Conservation (phyloP, 2,888 invertebrate species). For the Carcina quercana region DNA sequence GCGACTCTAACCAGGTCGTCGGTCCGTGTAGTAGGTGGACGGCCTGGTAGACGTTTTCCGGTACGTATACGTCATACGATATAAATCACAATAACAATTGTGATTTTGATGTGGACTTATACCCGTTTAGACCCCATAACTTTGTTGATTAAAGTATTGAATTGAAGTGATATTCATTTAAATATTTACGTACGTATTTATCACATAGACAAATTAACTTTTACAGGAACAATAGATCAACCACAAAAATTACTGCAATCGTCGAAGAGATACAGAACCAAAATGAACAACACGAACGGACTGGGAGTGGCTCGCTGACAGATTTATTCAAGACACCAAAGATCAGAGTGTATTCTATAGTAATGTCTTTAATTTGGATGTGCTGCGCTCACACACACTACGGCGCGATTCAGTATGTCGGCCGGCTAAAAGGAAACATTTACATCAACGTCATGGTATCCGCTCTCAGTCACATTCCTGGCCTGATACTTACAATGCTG, state of each 20-base stretch:
- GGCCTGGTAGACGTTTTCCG: no score
- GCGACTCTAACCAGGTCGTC: no score
- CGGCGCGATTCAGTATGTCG: constrained; percentile 86
- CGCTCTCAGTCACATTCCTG: constrained; percentile 51
- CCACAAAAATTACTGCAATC: constrained; percentile 37
- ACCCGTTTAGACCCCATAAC: no score
- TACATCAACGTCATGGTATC: constrained; percentile 87
- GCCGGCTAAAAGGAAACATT: constrained; percentile 83
- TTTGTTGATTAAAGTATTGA: no score
- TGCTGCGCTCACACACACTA: constrained; percentile 88
- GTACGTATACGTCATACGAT: no score
- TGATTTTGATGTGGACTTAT: no score
- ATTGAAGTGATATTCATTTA: no score
- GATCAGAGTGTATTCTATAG: constrained; percentile 78
- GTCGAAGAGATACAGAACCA: constrained; percentile 50
- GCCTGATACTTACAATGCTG: constrained; percentile 39
- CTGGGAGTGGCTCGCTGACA: constrained; percentile 62
- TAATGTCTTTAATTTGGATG: constrained; percentile 83
- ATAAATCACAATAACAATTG: no score
- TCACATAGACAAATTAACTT: no score
- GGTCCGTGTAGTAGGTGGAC: no score
- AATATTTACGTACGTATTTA: no score
- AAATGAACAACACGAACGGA: constrained; percentile 22
- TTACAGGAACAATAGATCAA: constrained; percentile 58
- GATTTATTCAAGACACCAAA: constrained; percentile 81